Percentiles rank a stretch among this genome's conserved stretches.
phyloP scores from a whole-genome alignment of 1,140 invertebrate genomes.

The Cyphomyrmex costatus region DNA sequence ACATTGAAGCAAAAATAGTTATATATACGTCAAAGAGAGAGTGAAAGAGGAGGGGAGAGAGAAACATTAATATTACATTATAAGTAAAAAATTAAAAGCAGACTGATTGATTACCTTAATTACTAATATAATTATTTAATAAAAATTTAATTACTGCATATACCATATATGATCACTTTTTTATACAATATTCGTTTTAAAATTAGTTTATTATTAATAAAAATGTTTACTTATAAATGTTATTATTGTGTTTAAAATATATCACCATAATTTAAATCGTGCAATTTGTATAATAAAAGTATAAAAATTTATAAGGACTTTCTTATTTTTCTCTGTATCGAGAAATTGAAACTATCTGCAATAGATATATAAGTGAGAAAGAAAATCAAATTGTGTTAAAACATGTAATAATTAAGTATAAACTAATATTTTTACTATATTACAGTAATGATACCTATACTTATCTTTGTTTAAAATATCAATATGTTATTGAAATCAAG shows the following conservation, averaged over 20 bases:
- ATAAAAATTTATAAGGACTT: background rate
- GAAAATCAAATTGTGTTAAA: background rate
- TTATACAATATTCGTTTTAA: slow-evolving; percentile 14
- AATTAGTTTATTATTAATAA: background rate
- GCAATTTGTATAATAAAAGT: background rate
- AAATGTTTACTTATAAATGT: background rate
- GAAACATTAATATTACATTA: background rate
- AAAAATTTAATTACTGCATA: slow-evolving; percentile 1
- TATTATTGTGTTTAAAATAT: background rate
- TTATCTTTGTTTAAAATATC: background rate
- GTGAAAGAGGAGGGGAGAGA: background rate
- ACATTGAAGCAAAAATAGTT: background rate
- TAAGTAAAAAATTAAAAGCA: background rate
- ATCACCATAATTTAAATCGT: background rate
- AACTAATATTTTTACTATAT: background rate
- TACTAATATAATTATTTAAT: slow-evolving; percentile 5
- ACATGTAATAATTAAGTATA: background rate
- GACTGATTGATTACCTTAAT: background rate
- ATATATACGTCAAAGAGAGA: background rate
- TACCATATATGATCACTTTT: background rate
- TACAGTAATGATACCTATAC: background rate
- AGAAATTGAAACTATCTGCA: slow-evolving; percentile 5
- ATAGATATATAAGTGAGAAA: background rate
- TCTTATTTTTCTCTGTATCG: background rate
- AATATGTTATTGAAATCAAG: background rate